Conservation (phyloP, 2,113 vertebrate genomes). For the rat (Rattus norvegicus) region GRCr8 NC_086020.1:221000501-221001000, state of each 20-base stretch:
- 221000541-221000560: background rate
- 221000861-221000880: background rate
- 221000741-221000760: background rate
- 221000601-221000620: background rate
- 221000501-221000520: background rate
- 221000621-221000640: background rate
- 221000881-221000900: background rate
- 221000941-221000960: background rate
- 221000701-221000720: background rate
- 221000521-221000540: background rate
- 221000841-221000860: background rate
- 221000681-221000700: background rate
- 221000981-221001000: background rate
- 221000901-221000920: background rate
- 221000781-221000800: background rate
- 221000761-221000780: background rate
- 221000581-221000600: background rate
- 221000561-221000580: background rate
- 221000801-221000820: background rate
- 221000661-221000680: background rate
- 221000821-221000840: background rate
- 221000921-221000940: background rate
- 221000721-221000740: background rate
- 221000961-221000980: background rate
- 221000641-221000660: background rate